Evolutionary conservation across 2,797 vertebrate genomes (phyloP).

Genomic region (Enteromius mattozi): DNA sequence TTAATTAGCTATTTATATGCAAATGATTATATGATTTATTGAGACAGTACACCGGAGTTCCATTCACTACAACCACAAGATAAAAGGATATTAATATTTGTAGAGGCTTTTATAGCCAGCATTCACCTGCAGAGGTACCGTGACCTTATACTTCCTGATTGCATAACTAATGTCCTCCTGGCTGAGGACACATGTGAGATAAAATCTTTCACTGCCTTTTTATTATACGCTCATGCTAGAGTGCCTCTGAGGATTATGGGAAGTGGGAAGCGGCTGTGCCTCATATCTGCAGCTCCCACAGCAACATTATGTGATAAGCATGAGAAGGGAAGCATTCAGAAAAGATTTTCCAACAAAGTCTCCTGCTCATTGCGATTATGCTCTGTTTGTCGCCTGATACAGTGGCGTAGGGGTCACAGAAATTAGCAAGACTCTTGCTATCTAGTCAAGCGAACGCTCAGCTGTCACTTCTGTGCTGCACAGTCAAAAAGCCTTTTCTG

Average conservation of each 20-base stretch:
- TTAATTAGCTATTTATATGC: constrained; percentile 72
- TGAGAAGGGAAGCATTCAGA: constrained; percentile 19
- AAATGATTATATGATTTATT: constrained; percentile 67
- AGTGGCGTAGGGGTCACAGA: constrained; percentile 29
- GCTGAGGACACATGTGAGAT: constrained; percentile 40
- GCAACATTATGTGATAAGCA: constrained; percentile 41
- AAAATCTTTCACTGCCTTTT: constrained; percentile 52
- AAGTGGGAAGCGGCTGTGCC: constrained; percentile 23
- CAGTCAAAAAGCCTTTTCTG: constrained; percentile 38
- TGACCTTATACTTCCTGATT: constrained; percentile 49
- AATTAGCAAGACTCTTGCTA: constrained; percentile 32
- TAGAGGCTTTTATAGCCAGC: constrained; percentile 48
- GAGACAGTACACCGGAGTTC: constrained; percentile 55
- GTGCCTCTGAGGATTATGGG: constrained; percentile 49
- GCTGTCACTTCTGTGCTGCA: constrained; percentile 32
- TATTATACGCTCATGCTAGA: constrained; percentile 20
- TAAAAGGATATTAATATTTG: constrained; percentile 59
- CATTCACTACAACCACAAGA: constrained; percentile 51
- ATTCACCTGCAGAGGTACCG: constrained; percentile 56
- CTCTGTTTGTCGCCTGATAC: constrained; percentile 10
- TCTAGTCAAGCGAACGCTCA: constrained; percentile 45
- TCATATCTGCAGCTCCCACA: constrained; percentile 34
- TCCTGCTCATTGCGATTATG: neutral
- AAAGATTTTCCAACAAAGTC: constrained; percentile 30
- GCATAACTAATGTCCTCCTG: constrained; percentile 56